phyloP scores from a whole-genome alignment of 1,140 invertebrate species.

The Melipona quadrifasciata region DNA sequence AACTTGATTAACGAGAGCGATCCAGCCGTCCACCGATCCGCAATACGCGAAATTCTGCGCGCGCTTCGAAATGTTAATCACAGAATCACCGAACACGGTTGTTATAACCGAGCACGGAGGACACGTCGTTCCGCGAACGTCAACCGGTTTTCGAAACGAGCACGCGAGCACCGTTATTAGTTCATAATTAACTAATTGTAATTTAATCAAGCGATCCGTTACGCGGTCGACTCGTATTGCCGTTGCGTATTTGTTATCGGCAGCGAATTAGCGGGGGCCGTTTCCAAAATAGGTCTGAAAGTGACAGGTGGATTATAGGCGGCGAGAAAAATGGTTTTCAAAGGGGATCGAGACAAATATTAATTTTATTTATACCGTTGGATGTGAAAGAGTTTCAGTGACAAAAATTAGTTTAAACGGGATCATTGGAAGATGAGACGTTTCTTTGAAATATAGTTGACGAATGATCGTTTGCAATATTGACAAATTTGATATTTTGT shows the following conservation, averaged over 20 bases:
- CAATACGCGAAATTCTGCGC: neutral
- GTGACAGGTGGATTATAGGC: too few relatives aligned
- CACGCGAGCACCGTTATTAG: neutral
- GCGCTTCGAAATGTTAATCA: slow-evolving; percentile 26
- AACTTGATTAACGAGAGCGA: neutral
- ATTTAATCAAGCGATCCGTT: slow-evolving; percentile 32
- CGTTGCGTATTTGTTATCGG: slow-evolving; percentile 7
- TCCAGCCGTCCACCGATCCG: neutral
- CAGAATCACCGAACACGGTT: neutral
- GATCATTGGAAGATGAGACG: too few relatives aligned
- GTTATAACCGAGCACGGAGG: neutral
- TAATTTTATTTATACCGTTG: too few relatives aligned
- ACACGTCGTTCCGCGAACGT: neutral
- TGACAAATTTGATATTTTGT: too few relatives aligned
- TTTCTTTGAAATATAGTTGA: too few relatives aligned
- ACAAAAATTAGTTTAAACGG: too few relatives aligned
- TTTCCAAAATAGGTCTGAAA: too few relatives aligned
- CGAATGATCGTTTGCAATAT: too few relatives aligned
- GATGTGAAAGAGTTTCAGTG: too few relatives aligned
- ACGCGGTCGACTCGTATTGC: neutral
- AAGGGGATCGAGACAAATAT: too few relatives aligned
- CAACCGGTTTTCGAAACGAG: neutral
- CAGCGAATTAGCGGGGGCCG: neutral
- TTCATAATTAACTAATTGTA: slow-evolving; percentile 33
- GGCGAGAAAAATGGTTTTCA: too few relatives aligned